phyloP scores from a whole-genome alignment of 92 coral and sea anemone genomes.

The Actinernus sp. region DNA sequence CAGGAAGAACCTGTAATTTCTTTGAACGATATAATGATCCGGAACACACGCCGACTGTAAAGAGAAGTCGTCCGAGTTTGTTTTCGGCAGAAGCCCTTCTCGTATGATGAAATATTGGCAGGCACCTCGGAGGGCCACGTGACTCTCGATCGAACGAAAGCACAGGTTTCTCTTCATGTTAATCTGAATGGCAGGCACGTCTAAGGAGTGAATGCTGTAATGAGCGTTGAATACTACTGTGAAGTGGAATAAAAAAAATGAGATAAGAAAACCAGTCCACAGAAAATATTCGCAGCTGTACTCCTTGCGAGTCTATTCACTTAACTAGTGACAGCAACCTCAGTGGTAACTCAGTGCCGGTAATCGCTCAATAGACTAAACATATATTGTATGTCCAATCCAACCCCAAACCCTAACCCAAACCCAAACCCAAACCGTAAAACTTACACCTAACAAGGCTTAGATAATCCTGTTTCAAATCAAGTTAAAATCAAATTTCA shows the following conservation, averaged over 20 bases:
- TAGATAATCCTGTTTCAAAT: too few relatives aligned
- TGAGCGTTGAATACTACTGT: constrained; percentile 75
- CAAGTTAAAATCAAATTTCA: too few relatives aligned
- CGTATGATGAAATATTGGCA: constrained; percentile 68
- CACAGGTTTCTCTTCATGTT: constrained; percentile 61
- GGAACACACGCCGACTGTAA: constrained; percentile 82
- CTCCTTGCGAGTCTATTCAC: too few relatives aligned
- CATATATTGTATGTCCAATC: too few relatives aligned
- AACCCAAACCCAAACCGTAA: too few relatives aligned
- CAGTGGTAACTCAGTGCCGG: too few relatives aligned
- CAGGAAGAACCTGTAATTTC: constrained; percentile 75
- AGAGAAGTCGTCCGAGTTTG: constrained; percentile 64
- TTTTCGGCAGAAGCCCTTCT: constrained; percentile 32
- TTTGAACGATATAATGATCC: constrained; percentile 80
- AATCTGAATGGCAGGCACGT: constrained; percentile 68
- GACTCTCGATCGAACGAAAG: constrained; percentile 60
- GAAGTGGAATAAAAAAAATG: not conserved
- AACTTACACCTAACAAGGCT: too few relatives aligned
- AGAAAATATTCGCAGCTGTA: too few relatives aligned
- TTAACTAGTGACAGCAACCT: too few relatives aligned
- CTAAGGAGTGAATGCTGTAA: constrained; percentile 73
- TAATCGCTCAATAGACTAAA: too few relatives aligned
- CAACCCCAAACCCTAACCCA: too few relatives aligned
- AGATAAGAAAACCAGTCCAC: not conserved
- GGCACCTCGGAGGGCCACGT: constrained; percentile 27